phyloP scores from a whole-genome alignment of 2,797 vertebrate genomes.

The Syncerus caffer region DNA sequence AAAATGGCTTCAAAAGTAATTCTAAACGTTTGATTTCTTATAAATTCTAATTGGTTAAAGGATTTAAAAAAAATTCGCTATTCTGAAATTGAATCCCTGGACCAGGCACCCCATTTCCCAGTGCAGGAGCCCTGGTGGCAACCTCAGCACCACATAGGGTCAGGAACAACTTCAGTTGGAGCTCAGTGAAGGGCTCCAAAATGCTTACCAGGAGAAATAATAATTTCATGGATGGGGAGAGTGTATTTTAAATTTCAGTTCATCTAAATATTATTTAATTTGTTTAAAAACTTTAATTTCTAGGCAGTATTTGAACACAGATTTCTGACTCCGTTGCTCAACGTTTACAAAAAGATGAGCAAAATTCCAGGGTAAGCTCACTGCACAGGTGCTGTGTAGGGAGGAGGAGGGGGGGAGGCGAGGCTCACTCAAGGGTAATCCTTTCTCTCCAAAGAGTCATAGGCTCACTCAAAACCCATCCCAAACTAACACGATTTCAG shows the following conservation, averaged over 20 bases:
- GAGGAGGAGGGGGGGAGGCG: rapidly evolving
- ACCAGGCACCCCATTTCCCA: not conserved
- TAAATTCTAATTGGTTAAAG: constrained; percentile 18
- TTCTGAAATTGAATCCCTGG: not conserved
- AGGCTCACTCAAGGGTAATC: not conserved
- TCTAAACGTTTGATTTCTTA: constrained; percentile 33
- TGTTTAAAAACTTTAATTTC: constrained; percentile 6
- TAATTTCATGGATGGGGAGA: rapidly evolving
- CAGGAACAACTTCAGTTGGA: not conserved
- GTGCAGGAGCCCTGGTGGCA: not conserved
- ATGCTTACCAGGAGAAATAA: not conserved
- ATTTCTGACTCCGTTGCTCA: not conserved
- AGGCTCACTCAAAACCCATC: not conserved
- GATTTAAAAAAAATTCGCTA: not conserved
- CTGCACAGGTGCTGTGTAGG: rapidly evolving
- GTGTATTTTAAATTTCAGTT: constrained; percentile 15
- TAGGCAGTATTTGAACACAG: constrained; percentile 33
- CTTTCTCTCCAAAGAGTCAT: not conserved
- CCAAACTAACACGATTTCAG: not conserved
- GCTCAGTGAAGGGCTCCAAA: not conserved
- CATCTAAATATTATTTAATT: not conserved
- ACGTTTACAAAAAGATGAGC: not conserved
- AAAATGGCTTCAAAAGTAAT: not conserved
- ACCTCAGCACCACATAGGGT: not conserved
- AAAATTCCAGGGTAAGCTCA: not conserved